These are phyloP conservation scores for Acipenser oxyrinchus DNA, from an alignment of 2,797 vertebrate genomes.

Conservation along the genomic window DNA sequence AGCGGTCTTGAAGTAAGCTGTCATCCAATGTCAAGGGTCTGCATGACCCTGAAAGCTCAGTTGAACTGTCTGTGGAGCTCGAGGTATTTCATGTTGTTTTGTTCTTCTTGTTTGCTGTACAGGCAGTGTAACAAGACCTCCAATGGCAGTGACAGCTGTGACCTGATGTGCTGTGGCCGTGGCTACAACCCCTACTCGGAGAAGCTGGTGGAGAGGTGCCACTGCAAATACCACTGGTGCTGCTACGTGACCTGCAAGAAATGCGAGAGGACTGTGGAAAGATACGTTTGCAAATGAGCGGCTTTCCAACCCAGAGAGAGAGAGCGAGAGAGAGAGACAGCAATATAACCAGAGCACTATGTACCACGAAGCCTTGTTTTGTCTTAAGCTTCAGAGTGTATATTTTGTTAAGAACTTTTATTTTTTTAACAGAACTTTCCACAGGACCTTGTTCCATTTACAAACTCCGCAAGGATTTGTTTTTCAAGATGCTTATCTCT, in stretches of 20 bases:
- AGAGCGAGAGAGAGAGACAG: slow-evolving; percentile 17
- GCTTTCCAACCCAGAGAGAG: neutral
- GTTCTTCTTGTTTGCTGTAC: slow-evolving; percentile 17
- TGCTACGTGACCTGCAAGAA: slow-evolving; percentile 98
- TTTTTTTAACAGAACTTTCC: slow-evolving; percentile 31
- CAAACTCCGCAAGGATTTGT: neutral
- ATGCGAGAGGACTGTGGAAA: slow-evolving; percentile 86
- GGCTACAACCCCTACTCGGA: slow-evolving; percentile 97
- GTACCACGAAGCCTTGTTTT: slow-evolving; percentile 43
- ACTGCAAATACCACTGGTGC: slow-evolving; percentile 99
- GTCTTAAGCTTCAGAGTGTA: slow-evolving; percentile 52
- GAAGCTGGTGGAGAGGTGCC: slow-evolving; percentile 89
- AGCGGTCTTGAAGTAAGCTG: slow-evolving; percentile 11
- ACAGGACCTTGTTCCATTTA: neutral
- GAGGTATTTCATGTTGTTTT: slow-evolving; percentile 11
- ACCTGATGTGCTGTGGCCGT: slow-evolving; percentile 96
- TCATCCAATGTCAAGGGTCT: neutral
- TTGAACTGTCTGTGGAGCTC: neutral
- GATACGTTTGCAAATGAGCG: slow-evolving; percentile 90
- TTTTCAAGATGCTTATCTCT: neutral
- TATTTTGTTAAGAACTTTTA: slow-evolving; percentile 39
- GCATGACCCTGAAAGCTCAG: neutral
- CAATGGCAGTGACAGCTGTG: slow-evolving; percentile 90
- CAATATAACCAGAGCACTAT: slow-evolving; percentile 62
- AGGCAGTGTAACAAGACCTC: slow-evolving; percentile 98